Conservation (phyloP, 2,888 invertebrate species). For the Urechis unicinctus region DNA sequence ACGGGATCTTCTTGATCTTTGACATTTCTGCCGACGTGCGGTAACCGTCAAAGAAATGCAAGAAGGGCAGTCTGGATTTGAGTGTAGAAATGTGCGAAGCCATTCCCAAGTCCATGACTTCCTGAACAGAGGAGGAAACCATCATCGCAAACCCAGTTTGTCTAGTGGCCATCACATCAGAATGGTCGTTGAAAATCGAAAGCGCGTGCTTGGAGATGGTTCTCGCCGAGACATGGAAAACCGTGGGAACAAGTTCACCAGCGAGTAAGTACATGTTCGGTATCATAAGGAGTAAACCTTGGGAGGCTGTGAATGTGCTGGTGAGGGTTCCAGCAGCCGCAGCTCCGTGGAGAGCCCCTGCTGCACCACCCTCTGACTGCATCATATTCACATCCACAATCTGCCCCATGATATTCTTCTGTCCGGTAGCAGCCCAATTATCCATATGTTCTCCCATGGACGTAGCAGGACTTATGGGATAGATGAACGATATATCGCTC, state of each 20-base stretch:
- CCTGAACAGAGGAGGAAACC: constrained; percentile 21
- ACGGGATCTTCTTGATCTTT: constrained; percentile 18
- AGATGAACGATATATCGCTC: constrained; percentile 22
- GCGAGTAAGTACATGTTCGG: constrained; percentile 25
- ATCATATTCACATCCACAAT: constrained; percentile 22
- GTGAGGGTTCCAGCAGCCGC: constrained; percentile 19
- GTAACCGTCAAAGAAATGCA: constrained; percentile 25
- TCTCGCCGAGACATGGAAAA: constrained; percentile 23
- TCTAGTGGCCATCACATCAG: constrained; percentile 22
- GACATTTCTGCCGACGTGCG: constrained; percentile 23
- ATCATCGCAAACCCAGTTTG: constrained; percentile 24
- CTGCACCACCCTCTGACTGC: constrained; percentile 23
- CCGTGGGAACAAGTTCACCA: constrained; percentile 22
- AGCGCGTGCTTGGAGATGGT: constrained; percentile 24
- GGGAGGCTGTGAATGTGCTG: constrained; percentile 21
- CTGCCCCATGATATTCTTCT: constrained; percentile 20
- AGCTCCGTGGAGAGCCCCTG: constrained; percentile 21
- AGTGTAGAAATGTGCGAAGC: constrained; percentile 20
- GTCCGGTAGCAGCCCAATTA: constrained; percentile 16
- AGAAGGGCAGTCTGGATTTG: constrained; percentile 20
- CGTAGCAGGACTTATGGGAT: constrained; percentile 22
- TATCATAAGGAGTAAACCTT: constrained; percentile 23
- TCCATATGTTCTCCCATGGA: constrained; percentile 25
- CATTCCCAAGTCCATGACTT: constrained; percentile 22
- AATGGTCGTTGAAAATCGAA: constrained; percentile 26